A percentile compares a stretch with the other conserved stretches of the same genome.
These are phyloP conservation scores for Fragum fragum DNA, from an alignment of 2,888 invertebrate species.

Conservation along the genomic window DNA sequence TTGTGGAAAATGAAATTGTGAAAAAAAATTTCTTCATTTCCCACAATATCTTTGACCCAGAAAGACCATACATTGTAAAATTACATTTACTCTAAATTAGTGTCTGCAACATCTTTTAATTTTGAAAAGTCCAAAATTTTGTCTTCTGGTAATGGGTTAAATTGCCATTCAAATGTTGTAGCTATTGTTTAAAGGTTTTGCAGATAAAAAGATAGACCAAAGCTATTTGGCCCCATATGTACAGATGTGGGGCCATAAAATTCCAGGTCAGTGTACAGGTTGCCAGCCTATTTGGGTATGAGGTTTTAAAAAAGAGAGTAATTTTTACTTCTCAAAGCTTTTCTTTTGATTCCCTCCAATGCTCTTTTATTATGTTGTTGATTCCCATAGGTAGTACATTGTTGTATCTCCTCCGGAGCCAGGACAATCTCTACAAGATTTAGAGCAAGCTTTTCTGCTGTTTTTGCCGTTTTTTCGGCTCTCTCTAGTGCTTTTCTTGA, in stretches of 20 bases:
- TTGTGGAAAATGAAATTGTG: not conserved
- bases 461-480: conserved; percentile 4
- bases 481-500: not conserved
- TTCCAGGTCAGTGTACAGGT: not conserved
- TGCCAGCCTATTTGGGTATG: not conserved
- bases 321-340: conserved; percentile 4
- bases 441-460: not conserved
- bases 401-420: no score
- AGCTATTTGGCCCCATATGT: not conserved
- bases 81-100: not conserved
- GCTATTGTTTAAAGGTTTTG: not conserved
- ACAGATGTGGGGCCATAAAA: not conserved
- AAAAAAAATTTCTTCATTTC: not conserved
- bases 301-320: not conserved
- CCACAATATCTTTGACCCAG: not conserved
- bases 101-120: not conserved
- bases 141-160: not conserved
- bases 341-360: not conserved
- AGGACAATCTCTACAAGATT: not conserved
- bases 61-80: not conserved
- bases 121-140: not conserved
- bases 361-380: not conserved
- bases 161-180: not conserved
- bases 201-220: conserved; percentile 6
- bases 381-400: not conserved